A percentile compares a stretch with the other conserved stretches of the same genome.
Evolutionary conservation across 2,113 vertebrate genomes (phyloP).

Genomic region (Hipposideros armiger): DNA sequence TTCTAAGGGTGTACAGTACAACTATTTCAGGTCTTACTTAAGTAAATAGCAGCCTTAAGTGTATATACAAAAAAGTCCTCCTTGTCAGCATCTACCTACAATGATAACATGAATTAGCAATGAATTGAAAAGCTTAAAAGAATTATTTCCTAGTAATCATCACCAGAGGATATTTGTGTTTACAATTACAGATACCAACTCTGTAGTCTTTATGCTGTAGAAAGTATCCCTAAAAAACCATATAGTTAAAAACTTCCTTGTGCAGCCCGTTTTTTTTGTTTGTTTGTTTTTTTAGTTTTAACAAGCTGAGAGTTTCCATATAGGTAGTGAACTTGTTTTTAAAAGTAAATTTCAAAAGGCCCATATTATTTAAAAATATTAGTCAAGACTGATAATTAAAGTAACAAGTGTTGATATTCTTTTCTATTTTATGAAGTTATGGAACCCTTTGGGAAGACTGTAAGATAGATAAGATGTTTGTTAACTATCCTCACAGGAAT

Average conservation of each 20-base stretch:
- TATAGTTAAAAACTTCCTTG: slow-evolving; percentile 30
- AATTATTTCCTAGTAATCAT: slow-evolving; percentile 43
- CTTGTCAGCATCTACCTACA: not conserved
- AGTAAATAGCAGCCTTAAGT: slow-evolving; percentile 41
- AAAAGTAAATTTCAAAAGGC: slow-evolving; percentile 43
- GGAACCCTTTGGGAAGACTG: slow-evolving; percentile 72
- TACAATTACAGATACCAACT: not conserved
- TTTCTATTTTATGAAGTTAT: slow-evolving; percentile 75
- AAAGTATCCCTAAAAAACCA: slow-evolving; percentile 38
- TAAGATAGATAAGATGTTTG: slow-evolving; percentile 72
- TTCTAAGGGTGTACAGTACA: slow-evolving; percentile 15
- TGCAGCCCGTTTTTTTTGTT: not conserved
- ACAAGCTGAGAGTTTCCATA: slow-evolving; percentile 27
- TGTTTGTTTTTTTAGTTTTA: slow-evolving; percentile 44
- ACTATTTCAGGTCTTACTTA: not conserved
- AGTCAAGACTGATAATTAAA: slow-evolving; percentile 59
- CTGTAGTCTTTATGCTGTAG: slow-evolving; percentile 43
- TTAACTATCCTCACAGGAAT: slow-evolving; percentile 60
- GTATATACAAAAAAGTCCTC: slow-evolving; percentile 7
- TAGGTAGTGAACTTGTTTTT: slow-evolving; percentile 43
- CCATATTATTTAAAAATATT: slow-evolving; percentile 62
- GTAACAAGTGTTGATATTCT: slow-evolving; percentile 71
- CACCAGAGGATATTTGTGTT: slow-evolving; percentile 39
- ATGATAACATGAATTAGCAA: not conserved
- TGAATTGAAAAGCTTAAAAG: slow-evolving; percentile 14